Conservation (phyloP, 2,113 vertebrate species). For the Falco punctatus region DNA sequence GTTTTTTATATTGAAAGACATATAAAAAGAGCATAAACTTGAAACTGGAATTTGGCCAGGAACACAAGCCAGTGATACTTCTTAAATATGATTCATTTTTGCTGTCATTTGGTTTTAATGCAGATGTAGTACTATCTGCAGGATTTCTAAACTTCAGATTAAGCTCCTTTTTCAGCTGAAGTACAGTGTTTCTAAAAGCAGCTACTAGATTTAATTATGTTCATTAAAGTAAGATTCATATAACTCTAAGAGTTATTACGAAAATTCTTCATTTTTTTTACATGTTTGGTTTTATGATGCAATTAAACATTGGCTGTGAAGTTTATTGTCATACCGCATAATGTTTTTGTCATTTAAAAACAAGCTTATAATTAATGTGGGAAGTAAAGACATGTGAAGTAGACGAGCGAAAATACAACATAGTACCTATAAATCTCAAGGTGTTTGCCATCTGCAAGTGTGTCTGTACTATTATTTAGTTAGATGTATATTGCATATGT, state of each 20-base stretch:
- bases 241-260: conserved; percentile 18
- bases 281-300: conserved; percentile 18
- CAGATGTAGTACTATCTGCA: not conserved
- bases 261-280: conserved; percentile 36
- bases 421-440: not conserved
- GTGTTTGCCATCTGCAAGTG: not conserved
- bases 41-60: not conserved
- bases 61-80: not conserved
- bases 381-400: not conserved
- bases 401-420: conserved; percentile 7
- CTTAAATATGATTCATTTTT: not conserved
- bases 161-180: not conserved
- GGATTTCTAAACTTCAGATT: conserved; percentile 3
- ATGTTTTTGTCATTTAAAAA: conserved; percentile 41
- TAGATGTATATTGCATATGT: not conserved
- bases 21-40: not conserved
- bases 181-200: conserved; percentile 11
- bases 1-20: not conserved
- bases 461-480: not conserved
- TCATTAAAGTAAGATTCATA: conserved; percentile 40
- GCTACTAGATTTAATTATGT: conserved; percentile 17
- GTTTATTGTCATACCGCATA: conserved; percentile 4
- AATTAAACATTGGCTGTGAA: conserved; percentile 25
- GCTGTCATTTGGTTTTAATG: not conserved
- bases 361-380: conserved; percentile 27